Percentiles rank a stretch among this genome's conserved stretches.
Conservation (phyloP, 2,888 invertebrate genomes). For the Caenorhabditis imperialis region DNA sequence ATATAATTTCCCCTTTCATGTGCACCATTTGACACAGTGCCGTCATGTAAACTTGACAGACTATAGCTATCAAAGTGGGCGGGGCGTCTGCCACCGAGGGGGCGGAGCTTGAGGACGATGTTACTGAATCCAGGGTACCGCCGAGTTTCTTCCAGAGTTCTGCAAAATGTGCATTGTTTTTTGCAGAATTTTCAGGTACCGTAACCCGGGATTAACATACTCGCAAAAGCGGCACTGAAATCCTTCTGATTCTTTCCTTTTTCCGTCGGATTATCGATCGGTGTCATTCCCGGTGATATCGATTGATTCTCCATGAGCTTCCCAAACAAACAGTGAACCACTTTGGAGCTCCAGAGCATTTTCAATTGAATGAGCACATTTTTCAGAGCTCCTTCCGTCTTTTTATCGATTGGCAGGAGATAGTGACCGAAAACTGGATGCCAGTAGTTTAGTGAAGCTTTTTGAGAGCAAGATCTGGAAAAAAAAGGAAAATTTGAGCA, state of each 20-base stretch:
- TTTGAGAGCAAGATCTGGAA: neutral
- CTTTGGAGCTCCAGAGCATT: slow-evolving; percentile 83
- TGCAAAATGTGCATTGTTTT: neutral
- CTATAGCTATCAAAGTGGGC: slow-evolving; percentile 86
- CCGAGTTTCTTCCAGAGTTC: slow-evolving; percentile 60
- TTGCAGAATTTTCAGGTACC: neutral
- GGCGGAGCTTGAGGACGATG: neutral
- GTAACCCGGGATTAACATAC: slow-evolving; percentile 29
- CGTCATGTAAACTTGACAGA: slow-evolving; percentile 92
- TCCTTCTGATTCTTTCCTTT: slow-evolving; percentile 46
- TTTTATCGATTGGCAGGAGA: slow-evolving; percentile 80
- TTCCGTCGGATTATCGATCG: neutral
- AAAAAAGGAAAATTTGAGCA: too few species aligned
- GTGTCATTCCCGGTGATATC: neutral
- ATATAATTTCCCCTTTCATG: slow-evolving; percentile 91
- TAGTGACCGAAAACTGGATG: slow-evolving; percentile 90
- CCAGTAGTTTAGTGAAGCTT: slow-evolving; percentile 84
- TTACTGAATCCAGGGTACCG: slow-evolving; percentile 41
- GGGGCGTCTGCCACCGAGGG: slow-evolving; percentile 39
- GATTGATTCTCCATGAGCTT: slow-evolving; percentile 24
- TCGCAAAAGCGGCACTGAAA: slow-evolving; percentile 51
- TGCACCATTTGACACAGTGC: slow-evolving; percentile 91
- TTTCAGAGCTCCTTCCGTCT: slow-evolving; percentile 85
- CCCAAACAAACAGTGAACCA: slow-evolving; percentile 43
- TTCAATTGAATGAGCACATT: slow-evolving; percentile 84